Percentiles rank a stretch among this genome's conserved stretches.
Conservation (phyloP, 2,888 invertebrate genomes). For the Junonia oenone region DNA sequence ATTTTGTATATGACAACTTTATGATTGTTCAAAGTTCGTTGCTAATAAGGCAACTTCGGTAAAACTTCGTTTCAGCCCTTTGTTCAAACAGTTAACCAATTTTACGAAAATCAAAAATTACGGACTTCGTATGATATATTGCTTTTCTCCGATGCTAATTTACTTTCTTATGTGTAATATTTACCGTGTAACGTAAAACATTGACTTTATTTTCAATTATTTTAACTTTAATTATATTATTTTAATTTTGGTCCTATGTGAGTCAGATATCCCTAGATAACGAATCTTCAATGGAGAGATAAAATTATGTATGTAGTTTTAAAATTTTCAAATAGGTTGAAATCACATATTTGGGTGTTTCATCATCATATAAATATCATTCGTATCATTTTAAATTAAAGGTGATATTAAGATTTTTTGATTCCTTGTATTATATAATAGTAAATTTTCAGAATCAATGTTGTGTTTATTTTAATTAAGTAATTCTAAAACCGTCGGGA, state of each 20-base stretch:
- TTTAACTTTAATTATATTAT: not conserved
- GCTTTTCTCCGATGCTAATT: not conserved
- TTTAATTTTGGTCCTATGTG: not conserved
- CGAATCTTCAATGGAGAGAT: too few relatives aligned
- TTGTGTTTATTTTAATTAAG: conserved; percentile 9
- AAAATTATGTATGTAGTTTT: too few relatives aligned
- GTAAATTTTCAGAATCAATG: not conserved
- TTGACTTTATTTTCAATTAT: not conserved
- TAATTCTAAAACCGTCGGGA: not conserved
- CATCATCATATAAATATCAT: too few relatives aligned
- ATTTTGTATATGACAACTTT: conserved; percentile 28
- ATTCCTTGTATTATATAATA: too few relatives aligned
- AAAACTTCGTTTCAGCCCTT: conserved; percentile 29
- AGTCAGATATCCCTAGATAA: too few relatives aligned
- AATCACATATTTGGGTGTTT: too few relatives aligned
- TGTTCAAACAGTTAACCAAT: conserved; percentile 31
- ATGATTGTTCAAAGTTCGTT: conserved; percentile 30
- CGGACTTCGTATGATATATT: conserved; percentile 20
- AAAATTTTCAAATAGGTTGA: too few relatives aligned
- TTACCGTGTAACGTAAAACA: not conserved
- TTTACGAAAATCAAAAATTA: conserved; percentile 31
- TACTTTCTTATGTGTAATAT: not conserved
- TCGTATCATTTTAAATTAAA: too few relatives aligned
- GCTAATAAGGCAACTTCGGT: conserved; percentile 29
- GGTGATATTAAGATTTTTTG: too few relatives aligned